A percentile compares a stretch with the other conserved stretches of the same genome.
These are phyloP conservation scores for Bovichtus variegatus DNA, from an alignment of 2,797 vertebrate species.

Conservation along the genomic window DNA sequence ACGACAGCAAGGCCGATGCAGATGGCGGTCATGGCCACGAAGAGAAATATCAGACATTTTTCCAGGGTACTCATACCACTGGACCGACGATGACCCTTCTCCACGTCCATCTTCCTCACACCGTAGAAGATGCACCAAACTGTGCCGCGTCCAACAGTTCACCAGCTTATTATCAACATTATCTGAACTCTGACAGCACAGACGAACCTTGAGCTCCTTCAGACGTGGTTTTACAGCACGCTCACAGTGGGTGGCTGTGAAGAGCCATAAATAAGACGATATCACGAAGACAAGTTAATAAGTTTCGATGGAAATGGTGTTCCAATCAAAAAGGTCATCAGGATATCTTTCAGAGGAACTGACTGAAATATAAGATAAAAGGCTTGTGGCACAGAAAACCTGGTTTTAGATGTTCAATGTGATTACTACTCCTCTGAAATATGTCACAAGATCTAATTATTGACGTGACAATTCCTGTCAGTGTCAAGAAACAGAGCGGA, in stretches of 20 bases:
- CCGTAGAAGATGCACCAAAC: slow-evolving; percentile 9
- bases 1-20: slow-evolving; percentile 78
- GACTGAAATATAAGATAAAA: slow-evolving; percentile 14
- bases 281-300: slow-evolving; percentile 40
- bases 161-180: slow-evolving; percentile 16
- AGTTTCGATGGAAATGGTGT: slow-evolving; percentile 25
- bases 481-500: not conserved
- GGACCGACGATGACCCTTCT: slow-evolving; percentile 30
- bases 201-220: slow-evolving; percentile 70
- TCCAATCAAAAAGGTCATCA: slow-evolving; percentile 6
- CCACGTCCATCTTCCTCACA: slow-evolving; percentile 40
- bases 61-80: slow-evolving; percentile 75
- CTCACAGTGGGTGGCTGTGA: not conserved
- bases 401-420: not conserved
- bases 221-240: slow-evolving; percentile 2
- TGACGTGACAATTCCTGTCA: not conserved
- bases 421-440: not conserved
- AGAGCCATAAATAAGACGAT: slow-evolving; percentile 40
- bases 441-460: not conserved
- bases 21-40: slow-evolving; percentile 73
- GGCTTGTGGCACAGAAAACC: not conserved
- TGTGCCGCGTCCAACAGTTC: slow-evolving; percentile 8
- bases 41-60: slow-evolving; percentile 80
- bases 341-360: slow-evolving; percentile 3
- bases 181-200: slow-evolving; percentile 58